Base-by-base conservation (phyloP, 2,113 vertebrate genomes). In the Plecotus auritus region DNA sequence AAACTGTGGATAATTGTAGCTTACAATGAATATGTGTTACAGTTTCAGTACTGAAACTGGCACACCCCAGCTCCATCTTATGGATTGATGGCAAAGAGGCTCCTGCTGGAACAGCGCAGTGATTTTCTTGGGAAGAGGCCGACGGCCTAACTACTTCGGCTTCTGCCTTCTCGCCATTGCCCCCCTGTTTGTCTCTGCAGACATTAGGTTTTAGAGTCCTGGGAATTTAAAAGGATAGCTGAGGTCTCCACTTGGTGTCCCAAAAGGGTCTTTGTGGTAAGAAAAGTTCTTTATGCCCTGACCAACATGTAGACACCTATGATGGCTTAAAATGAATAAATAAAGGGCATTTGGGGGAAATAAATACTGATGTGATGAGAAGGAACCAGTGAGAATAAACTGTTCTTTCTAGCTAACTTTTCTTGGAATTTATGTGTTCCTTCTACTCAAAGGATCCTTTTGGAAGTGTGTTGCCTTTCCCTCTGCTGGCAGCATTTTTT, bases 1-100 rank as follows among this genome's bases (percentile, higher is more conserved):
- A 97, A 97, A 98, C 98, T 98, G 98, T 98, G 97, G 96, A 97
- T 96, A 98, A 97, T 97, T 97, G 89, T 98, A 97, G 94, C 97
- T 98, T 96, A 97, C 98, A 98, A 98, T 96, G 97, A 98, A 49
- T 98, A 96, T 97, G 97, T 98, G 97, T 98, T 98, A 94, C 91
- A 98, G 97, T 86, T 96, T 97, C 92, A 95, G 94, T 97, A 96
- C 96, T 90, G 78, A 89, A 93, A 84, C 94, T 97, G 95, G 95
- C 81, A 91, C 88, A 47, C 96, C 84, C 32, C 28, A 0, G 83
- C 96, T 96, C 94, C 91, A 90, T 78, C 96, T 86, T 96, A 95
- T 81, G 96, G 94, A 97, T 77, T 97, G 97, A 96, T 97, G 97
- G 98, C 96, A 97, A 98, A 97, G 70, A 88, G 74, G 85, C 90